Evolutionary conservation across 1,140 invertebrate genomes (phyloP).

Genomic region (Rhopalosiphum maidis): DNA sequence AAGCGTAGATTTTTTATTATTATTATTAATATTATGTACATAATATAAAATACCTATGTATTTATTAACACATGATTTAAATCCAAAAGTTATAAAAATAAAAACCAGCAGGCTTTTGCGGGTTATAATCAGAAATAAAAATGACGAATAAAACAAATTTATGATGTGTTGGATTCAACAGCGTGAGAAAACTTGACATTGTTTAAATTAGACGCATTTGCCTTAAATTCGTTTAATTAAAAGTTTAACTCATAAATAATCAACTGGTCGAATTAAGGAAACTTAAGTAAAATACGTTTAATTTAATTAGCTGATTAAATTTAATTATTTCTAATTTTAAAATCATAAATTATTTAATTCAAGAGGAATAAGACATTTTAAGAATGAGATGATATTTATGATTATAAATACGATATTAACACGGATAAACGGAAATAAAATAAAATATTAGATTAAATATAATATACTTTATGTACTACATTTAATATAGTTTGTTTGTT

Average conservation of each 20-base stretch:
- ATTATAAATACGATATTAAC: neutral
- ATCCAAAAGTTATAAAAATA: neutral
- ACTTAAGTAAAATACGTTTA: neutral
- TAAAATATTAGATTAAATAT: neutral
- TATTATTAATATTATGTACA: neutral
- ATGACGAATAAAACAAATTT: neutral
- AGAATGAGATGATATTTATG: neutral
- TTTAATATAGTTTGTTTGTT: neutral
- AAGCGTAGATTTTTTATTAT: neutral
- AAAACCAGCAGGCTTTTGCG: neutral
- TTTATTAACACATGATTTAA: conserved; percentile 32
- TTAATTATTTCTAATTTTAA: neutral
- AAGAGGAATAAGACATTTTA: neutral
- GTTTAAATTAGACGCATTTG: neutral
- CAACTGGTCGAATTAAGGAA: conserved; percentile 9
- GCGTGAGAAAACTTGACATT: neutral
- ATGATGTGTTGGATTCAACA: neutral
- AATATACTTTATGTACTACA: neutral
- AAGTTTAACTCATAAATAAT: conserved; percentile 23
- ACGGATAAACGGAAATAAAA: neutral
- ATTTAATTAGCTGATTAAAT: conserved; percentile 15
- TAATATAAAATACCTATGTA: neutral
- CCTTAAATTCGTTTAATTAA: neutral
- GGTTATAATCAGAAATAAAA: neutral
- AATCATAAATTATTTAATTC: neutral